A percentile compares a stretch with the other conserved stretches of the same genome.
Conservation (phyloP, 1,140 invertebrate genomes). For the Cephus cinctus region DNA sequence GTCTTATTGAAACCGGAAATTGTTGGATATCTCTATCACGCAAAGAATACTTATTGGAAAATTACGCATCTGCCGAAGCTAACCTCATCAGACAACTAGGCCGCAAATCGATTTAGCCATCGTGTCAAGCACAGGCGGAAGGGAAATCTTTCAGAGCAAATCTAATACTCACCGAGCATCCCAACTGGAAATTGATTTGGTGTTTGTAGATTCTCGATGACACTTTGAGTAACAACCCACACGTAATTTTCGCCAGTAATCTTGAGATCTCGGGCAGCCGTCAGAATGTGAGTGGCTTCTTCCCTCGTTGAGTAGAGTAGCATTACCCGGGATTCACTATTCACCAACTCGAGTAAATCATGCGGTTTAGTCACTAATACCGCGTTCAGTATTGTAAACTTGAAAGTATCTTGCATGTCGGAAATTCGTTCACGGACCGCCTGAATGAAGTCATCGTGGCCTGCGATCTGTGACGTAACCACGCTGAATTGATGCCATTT, state of each 20-base stretch:
- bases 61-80: too few relatives aligned
- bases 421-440: conserved; percentile 84
- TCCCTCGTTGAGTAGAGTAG: conserved; percentile 87
- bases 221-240: conserved; percentile 95
- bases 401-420: conserved; percentile 82
- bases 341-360: conserved; percentile 75
- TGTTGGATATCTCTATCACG: conserved; percentile 10
- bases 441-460: conserved; percentile 93
- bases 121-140: too few relatives aligned
- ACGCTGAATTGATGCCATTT: conserved; percentile 96
- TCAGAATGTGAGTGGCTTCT: conserved; percentile 83
- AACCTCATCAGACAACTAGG: too few relatives aligned
- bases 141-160: too few relatives aligned
- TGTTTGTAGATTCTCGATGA: conserved; percentile 77
- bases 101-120: too few relatives aligned
- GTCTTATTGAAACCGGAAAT: conserved; percentile 24
- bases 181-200: conserved; percentile 85
- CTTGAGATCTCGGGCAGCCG: conserved; percentile 76
- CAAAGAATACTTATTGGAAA: background rate
- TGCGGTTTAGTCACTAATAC: conserved; percentile 72
- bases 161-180: conserved; percentile 82
- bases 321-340: conserved; percentile 91
- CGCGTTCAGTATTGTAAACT: conserved; percentile 84
- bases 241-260: conserved; percentile 94
- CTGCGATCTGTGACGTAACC: conserved; percentile 89